A percentile compares a stretch with the other conserved stretches of the same genome.
Conservation (phyloP, 1,140 invertebrate genomes). For the Globodera ellingtonae region DNA sequence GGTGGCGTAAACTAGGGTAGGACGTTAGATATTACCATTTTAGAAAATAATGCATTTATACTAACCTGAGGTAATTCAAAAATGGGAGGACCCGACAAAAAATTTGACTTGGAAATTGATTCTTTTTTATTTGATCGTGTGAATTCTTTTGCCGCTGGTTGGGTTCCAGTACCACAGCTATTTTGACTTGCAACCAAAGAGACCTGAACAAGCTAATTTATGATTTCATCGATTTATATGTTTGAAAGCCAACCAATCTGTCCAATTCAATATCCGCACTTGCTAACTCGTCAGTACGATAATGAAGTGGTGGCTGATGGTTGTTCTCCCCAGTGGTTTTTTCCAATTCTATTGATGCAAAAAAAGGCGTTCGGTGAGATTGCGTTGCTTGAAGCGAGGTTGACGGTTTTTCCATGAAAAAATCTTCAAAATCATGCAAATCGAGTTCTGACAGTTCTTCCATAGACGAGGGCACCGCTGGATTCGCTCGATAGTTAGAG, state of each 20-base stretch:
- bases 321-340: not conserved
- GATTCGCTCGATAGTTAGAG: not conserved
- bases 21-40: not conserved
- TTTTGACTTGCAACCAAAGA: conserved; percentile 40
- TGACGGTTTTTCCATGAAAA: conserved; percentile 27
- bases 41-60: not conserved
- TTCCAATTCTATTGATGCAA: conserved; percentile 19
- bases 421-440: conserved; percentile 39
- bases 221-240: not conserved
- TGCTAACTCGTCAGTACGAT: conserved; percentile 32
- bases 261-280: conserved; percentile 44
- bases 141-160: conserved; percentile 1
- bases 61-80: conserved; percentile 19
- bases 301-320: not conserved
- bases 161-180: not conserved
- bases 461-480: not conserved
- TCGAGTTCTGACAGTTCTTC: conserved; percentile 29
- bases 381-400: not conserved
- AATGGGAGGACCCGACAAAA: not conserved
- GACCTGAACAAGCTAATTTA: conserved; percentile 2
- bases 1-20: conserved; percentile 40
- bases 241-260: conserved; percentile 19
- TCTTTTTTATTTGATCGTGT: conserved; percentile 1
- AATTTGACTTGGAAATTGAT: not conserved
- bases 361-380: not conserved